Conservation (phyloP, 2,888 invertebrate genomes). For the Trileptium ribeirensis region DNA sequence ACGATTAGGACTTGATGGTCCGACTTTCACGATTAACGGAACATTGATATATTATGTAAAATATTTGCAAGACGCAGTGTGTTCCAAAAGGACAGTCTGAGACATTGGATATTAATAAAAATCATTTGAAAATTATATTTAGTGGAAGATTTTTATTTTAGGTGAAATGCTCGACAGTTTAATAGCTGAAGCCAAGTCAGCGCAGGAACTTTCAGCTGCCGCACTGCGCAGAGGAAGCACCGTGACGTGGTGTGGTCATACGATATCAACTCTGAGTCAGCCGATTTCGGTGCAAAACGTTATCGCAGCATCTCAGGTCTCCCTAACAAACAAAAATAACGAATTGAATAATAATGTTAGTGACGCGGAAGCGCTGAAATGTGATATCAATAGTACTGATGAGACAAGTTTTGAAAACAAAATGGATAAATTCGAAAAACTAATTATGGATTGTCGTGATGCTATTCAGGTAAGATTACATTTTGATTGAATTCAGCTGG, state of each 20-base stretch:
- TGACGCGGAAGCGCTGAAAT: constrained; percentile 56
- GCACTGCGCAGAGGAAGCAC: constrained; percentile 36
- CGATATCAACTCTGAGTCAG: constrained; percentile 24
- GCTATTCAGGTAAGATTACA: constrained; percentile 65
- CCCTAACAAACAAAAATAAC: too few species aligned
- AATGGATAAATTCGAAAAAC: constrained; percentile 78
- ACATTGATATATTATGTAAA: too few species aligned
- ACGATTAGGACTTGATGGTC: too few species aligned
- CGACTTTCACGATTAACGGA: too few species aligned
- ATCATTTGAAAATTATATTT: background rate
- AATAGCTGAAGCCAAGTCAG: constrained; percentile 72
- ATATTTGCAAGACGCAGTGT: too few species aligned
- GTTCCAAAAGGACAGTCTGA: too few species aligned
- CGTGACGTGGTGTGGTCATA: constrained; percentile 38
- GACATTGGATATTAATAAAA: too few species aligned
- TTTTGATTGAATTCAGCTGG: too few species aligned
- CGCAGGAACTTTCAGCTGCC: constrained; percentile 15
- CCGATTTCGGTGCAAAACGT: constrained; percentile 12
- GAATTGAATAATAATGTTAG: constrained; percentile 18
- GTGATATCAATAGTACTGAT: background rate
- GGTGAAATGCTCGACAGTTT: constrained; percentile 49
- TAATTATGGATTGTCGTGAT: constrained; percentile 88
- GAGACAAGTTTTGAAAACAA: constrained; percentile 46
- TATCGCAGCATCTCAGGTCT: background rate
- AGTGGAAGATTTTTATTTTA: background rate